Evolutionary conservation across 2,797 vertebrate genomes (phyloP).

Genomic region (Amblyraja radiata): DNA sequence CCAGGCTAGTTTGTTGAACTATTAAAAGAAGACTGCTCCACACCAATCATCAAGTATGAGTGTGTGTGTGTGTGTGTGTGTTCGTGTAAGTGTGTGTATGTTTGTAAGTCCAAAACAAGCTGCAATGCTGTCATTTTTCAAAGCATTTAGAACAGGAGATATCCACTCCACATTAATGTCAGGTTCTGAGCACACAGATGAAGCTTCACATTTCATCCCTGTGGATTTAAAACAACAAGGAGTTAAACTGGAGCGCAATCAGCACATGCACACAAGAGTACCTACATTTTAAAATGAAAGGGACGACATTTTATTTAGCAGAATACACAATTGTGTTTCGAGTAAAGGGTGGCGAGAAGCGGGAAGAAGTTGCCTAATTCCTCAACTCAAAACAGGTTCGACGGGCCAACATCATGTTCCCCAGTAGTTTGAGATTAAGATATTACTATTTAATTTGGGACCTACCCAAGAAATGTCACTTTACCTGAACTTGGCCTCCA

Average conservation of each 20-base stretch:
- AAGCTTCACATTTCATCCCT: conserved; percentile 97
- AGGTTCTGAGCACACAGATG: conserved; percentile 66
- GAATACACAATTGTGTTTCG: background rate
- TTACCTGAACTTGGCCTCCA: background rate
- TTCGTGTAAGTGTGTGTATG: background rate
- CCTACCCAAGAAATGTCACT: background rate
- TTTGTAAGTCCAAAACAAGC: conserved; percentile 56
- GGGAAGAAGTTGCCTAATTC: background rate
- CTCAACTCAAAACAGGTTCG: background rate
- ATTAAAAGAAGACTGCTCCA: conserved; percentile 38
- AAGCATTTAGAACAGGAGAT: conserved; percentile 59
- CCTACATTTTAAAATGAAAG: background rate
- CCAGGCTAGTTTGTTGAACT: background rate
- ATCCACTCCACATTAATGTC: conserved; percentile 66
- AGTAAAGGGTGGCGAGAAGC: too few species aligned
- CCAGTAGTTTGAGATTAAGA: background rate
- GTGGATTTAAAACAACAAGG: conserved; percentile 39
- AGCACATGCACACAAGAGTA: background rate
- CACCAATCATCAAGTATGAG: conserved; percentile 43
- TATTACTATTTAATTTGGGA: too few species aligned
- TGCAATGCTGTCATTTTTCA: conserved; percentile 63
- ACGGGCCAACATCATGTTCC: too few species aligned
- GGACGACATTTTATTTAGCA: background rate
- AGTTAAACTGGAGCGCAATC: background rate
- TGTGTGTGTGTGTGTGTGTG: background rate